Conservation (phyloP, 1,140 invertebrate genomes). For the Rhagoletis zephyria region DNA sequence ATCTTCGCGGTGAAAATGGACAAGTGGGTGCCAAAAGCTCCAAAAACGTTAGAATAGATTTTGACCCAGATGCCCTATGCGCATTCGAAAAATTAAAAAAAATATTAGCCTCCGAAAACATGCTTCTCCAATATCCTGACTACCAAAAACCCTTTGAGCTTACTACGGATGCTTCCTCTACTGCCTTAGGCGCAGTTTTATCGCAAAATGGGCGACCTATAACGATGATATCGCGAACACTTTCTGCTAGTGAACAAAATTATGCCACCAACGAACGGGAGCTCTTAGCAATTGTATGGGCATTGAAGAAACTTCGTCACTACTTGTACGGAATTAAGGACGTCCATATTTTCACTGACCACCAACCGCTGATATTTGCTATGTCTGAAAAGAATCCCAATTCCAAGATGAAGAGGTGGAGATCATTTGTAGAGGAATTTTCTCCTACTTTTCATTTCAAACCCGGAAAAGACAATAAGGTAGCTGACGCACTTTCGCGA, state of each 20-base stretch:
- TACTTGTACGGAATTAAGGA: slow-evolving; percentile 50
- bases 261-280: slow-evolving; percentile 56
- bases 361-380: slow-evolving; percentile 56
- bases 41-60: slow-evolving; percentile 46
- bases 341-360: slow-evolving; percentile 48
- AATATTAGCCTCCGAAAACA: slow-evolving; percentile 69
- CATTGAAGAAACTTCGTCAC: slow-evolving; percentile 51
- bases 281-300: slow-evolving; percentile 54
- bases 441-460: slow-evolving; percentile 71
- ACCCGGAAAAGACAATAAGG: slow-evolving; percentile 68
- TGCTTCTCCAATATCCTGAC: slow-evolving; percentile 70
- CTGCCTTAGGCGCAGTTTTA: slow-evolving; percentile 66
- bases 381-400: slow-evolving; percentile 55
- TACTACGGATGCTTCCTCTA: slow-evolving; percentile 63
- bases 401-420: slow-evolving; percentile 52
- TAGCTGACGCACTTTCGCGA: slow-evolving; percentile 62
- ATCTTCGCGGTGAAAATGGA: slow-evolving; percentile 53
- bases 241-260: slow-evolving; percentile 51
- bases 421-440: slow-evolving; percentile 55
- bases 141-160: slow-evolving; percentile 66
- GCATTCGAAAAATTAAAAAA: slow-evolving; percentile 60
- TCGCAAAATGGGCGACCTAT: slow-evolving; percentile 62
- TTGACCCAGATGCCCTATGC: slow-evolving; percentile 7
- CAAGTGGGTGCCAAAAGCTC: neutral
- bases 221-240: slow-evolving; percentile 56